Evolutionary conservation across 2,113 vertebrate genomes (phyloP), one percentile per base, ranked within the genome.

Genomic region (Dolichallabes microphthalmus): DNA sequence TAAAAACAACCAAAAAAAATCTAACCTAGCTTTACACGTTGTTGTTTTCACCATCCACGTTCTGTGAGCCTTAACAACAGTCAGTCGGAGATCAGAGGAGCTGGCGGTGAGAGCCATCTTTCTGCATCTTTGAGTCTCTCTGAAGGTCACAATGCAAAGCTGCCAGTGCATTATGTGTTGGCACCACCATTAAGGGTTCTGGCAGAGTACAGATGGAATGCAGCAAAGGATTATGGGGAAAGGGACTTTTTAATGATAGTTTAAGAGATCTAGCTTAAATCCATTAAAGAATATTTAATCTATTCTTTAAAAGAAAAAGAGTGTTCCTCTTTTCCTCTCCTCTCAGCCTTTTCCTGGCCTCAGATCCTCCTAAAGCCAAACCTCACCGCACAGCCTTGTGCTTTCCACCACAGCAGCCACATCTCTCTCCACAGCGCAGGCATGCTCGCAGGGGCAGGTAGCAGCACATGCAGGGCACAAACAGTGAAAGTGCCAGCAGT

Each of bases 381-480:
- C 90, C 93, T 98, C 96, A 98, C 92, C 96, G 96, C 75, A 96
- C 96, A 0, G 97, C 97, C 91, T 97, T 97, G 93, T 97, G 97
- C 91, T 95, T 96, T 81, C 97, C 97, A 77, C 97, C 97, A 0
- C 96, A 96, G 88, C 97, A 98, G 90, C 97, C 97, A 2, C 96
- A 97, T 57, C 95, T 93, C 85, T 96, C 95, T 0, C 97, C 97
- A n/a, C 96, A 97, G 89, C 95, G 96, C 93, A 98, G 95, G 92
- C 97, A 98, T n/a, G 94, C 96, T 71, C 94, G 95, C 91, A 98
- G 93, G 84, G 97, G 97, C 88, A 97, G 95, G 86, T 97, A 98
- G 95, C 97, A 98, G 95, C 97, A 98, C 94, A 98, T 97, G 93
- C 97, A 98, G 92, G 97, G 97, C 90, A 97, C 97, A 0, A 96